A percentile compares a stretch with the other conserved stretches of the same genome.
phyloP scores from a whole-genome alignment of 1,140 invertebrate genomes.

The Oscheius sp. region DNA sequence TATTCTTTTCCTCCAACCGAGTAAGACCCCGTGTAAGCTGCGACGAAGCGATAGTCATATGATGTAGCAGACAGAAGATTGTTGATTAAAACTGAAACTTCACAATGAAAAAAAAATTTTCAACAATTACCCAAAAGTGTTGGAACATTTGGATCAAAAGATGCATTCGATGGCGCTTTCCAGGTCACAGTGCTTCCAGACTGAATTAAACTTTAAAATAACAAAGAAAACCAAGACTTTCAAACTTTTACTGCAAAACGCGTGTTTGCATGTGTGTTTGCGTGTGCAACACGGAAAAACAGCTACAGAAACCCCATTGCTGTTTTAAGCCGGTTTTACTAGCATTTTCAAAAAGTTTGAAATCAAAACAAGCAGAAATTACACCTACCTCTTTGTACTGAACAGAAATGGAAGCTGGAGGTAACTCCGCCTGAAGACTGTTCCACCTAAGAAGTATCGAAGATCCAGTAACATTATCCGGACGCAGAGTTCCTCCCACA shows the following conservation, averaged over 20 bases:
- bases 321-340: too few species aligned
- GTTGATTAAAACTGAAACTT: slow-evolving; percentile 40
- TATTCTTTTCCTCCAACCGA: slow-evolving; percentile 39
- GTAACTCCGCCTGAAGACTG: slow-evolving; percentile 44
- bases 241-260: too few species aligned
- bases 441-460: slow-evolving; percentile 53
- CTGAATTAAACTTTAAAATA: too few species aligned
- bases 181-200: slow-evolving; percentile 48
- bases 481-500: slow-evolving; percentile 52
- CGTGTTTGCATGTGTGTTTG: too few species aligned
- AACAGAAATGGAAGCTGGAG: slow-evolving; percentile 44
- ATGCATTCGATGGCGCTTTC: slow-evolving; percentile 47
- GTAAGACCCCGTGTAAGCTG: slow-evolving; percentile 46
- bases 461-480: slow-evolving; percentile 56
- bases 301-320: too few species aligned
- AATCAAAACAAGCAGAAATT: background rate
- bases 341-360: background rate
- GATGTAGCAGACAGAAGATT: slow-evolving; percentile 52
- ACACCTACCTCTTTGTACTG: slow-evolving; percentile 50
- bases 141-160: slow-evolving; percentile 42
- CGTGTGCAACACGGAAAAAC: too few species aligned
- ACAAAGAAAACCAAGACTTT: too few species aligned
- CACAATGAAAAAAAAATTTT: background rate
- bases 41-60: slow-evolving; percentile 58
- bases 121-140: slow-evolving; percentile 21